Percentiles rank a stretch among this genome's conserved stretches.
Evolutionary conservation across 2,888 invertebrate genomes (phyloP).

Genomic region (Andrena marginata): DNA sequence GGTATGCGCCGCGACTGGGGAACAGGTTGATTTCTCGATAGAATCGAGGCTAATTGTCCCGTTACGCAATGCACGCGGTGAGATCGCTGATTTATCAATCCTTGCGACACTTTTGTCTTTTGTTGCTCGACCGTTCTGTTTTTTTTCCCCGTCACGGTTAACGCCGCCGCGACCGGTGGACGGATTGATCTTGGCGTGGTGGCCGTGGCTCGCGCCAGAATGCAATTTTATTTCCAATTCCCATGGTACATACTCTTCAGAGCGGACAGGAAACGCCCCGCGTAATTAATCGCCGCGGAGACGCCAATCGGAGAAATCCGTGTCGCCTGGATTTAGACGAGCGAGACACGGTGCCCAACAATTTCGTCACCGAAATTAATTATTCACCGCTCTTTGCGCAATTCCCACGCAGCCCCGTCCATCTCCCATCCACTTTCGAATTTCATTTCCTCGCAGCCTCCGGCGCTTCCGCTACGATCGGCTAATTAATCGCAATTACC

Average conservation of each 20-base stretch:
- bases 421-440: constrained; percentile 71
- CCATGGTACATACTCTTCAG: too few relatives aligned
- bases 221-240: not conserved
- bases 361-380: constrained; percentile 58
- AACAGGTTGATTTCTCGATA: constrained; percentile 51
- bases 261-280: not conserved
- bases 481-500: constrained; percentile 69
- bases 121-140: constrained; percentile 34
- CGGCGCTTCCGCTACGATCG: constrained; percentile 69
- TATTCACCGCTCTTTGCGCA: constrained; percentile 51
- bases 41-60: constrained; percentile 67
- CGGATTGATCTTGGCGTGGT: constrained; percentile 33
- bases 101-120: constrained; percentile 51
- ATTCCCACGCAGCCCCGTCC: constrained; percentile 43
- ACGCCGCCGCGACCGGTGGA: constrained; percentile 50
- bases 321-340: not conserved
- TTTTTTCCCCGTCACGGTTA: constrained; percentile 16
- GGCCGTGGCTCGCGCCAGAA: not conserved
- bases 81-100: constrained; percentile 48
- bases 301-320: constrained; percentile 67
- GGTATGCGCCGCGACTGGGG: constrained; percentile 11
- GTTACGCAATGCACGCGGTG: constrained; percentile 49
- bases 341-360: not conserved
- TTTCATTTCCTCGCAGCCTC: constrained; percentile 69
- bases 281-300: constrained; percentile 4